Percentiles rank a stretch among this genome's conserved stretches.
phyloP scores from a whole-genome alignment of 2,113 vertebrate species.

The Grammatotria lemairii region DNA sequence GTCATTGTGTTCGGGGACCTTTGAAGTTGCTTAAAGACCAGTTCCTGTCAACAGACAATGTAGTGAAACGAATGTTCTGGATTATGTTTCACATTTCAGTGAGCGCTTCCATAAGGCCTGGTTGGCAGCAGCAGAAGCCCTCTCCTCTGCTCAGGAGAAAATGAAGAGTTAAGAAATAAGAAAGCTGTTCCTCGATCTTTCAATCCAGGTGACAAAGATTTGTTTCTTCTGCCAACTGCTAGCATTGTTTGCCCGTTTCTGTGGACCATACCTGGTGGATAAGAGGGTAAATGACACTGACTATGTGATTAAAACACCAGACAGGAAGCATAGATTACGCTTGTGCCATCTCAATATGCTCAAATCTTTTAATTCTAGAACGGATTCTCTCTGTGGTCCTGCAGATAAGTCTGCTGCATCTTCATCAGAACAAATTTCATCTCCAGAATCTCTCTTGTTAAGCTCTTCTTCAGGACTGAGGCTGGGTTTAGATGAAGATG shows the following conservation, averaged over 20 bases:
- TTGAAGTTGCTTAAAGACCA: not conserved
- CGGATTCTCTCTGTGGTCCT: fast-evolving
- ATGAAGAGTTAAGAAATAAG: not conserved
- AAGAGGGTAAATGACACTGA: not conserved
- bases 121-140: not conserved
- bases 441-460: not conserved
- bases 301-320: not conserved
- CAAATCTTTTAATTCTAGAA: not conserved
- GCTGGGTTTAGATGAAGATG: not conserved
- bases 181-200: not conserved
- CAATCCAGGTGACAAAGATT: not conserved
- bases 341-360: not conserved
- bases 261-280: not conserved
- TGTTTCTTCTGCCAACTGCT: not conserved
- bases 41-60: not conserved
- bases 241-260: not conserved
- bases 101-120: not conserved
- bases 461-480: not conserved
- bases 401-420: not conserved
- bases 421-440: not conserved
- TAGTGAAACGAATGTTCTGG: not conserved
- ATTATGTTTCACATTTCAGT: not conserved
- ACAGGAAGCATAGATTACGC: not conserved
- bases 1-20: not conserved
- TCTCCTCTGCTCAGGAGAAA: not conserved